Evolutionary conservation across 2,888 invertebrate genomes (phyloP).

Genomic region (Cotesia congregata): DNA sequence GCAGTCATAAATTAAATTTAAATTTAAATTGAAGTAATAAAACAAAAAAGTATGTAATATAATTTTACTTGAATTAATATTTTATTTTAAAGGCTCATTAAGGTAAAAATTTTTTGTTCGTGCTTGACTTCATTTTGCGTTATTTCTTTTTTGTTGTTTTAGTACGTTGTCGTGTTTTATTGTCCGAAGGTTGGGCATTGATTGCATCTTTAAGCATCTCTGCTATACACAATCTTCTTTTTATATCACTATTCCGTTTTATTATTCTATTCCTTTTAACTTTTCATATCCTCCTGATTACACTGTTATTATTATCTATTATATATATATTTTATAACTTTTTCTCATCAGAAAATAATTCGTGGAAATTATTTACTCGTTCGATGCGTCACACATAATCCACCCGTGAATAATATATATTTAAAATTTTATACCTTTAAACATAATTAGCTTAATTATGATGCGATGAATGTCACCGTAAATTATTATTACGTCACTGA

Average conservation of each 20-base stretch:
- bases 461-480: neutral
- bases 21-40: neutral
- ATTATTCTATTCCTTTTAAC: neutral
- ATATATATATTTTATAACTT: neutral
- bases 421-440: neutral
- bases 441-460: neutral
- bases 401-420: neutral
- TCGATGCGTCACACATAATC: neutral
- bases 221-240: constrained; percentile 11
- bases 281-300: neutral
- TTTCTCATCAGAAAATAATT: neutral
- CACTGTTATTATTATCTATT: neutral
- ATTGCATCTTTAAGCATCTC: constrained; percentile 17
- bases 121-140: constrained; percentile 49
- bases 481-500: neutral
- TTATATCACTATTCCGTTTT: neutral
- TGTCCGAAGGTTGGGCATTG: constrained; percentile 12
- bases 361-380: neutral
- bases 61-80: constrained; percentile 18
- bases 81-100: constrained; percentile 49
- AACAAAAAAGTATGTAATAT: neutral
- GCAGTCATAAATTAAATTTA: neutral
- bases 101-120: constrained; percentile 49
- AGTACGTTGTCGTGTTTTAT: constrained; percentile 22
- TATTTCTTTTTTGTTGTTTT: constrained; percentile 42